These are phyloP conservation scores for Pollenia angustigena DNA, from an alignment of 2,888 invertebrate genomes.

Conservation along the genomic window DNA sequence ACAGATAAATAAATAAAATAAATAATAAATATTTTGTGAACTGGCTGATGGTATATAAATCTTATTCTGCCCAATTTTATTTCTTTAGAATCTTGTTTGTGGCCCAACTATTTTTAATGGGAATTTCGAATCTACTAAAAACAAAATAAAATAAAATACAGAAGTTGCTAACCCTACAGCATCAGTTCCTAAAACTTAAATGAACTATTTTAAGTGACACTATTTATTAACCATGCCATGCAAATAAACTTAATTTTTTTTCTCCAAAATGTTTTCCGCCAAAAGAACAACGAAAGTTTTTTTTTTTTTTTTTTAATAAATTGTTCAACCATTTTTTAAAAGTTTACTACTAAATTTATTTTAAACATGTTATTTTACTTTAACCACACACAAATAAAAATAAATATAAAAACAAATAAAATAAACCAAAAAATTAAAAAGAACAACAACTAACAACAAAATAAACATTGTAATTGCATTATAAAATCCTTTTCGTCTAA, in stretches of 20 bases:
- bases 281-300: slow-evolving; percentile 26
- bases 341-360: slow-evolving; percentile 32
- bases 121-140: too few species aligned
- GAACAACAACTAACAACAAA: slow-evolving; percentile 39
- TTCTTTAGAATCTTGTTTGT: too few species aligned
- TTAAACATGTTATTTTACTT: slow-evolving; percentile 51
- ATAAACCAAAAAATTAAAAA: not conserved
- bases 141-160: not conserved
- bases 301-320: slow-evolving; percentile 25
- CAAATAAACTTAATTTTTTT: not conserved
- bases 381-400: slow-evolving; percentile 40
- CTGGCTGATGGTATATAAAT: too few species aligned
- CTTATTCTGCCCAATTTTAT: too few species aligned
- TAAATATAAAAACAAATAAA: not conserved
- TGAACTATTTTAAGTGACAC: slow-evolving; percentile 6
- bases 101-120: too few species aligned
- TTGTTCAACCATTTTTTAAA: slow-evolving; percentile 19
- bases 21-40: too few species aligned
- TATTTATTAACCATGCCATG: not conserved
- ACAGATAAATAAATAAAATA: too few species aligned
- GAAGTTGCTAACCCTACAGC: not conserved
- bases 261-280: slow-evolving; percentile 19
- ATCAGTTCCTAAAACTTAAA: not conserved
- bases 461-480: slow-evolving; percentile 67
- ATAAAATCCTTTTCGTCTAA: slow-evolving; percentile 54